Conservation (phyloP, 2,888 invertebrate species). For the Brassicogethes aeneus region DNA sequence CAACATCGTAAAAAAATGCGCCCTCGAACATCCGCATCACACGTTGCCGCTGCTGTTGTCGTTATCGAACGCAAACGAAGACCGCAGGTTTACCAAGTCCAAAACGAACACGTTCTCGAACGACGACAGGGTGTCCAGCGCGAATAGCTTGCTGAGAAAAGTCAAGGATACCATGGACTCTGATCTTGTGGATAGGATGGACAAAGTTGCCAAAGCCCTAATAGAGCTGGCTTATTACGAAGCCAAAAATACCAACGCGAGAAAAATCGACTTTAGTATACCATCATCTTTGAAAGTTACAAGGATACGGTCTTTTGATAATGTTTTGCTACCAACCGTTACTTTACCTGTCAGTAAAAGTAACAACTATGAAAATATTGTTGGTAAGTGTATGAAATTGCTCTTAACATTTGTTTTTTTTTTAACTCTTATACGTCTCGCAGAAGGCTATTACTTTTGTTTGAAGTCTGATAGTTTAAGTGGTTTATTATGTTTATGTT, state of each 20-base stretch:
- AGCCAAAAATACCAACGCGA: too few species aligned
- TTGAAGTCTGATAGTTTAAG: too few species aligned
- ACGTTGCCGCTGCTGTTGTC: conserved; percentile 61
- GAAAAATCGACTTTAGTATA: conserved; percentile 34
- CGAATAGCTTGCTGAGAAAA: conserved; percentile 44
- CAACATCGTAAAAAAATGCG: conserved; percentile 51
- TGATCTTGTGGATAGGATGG: conserved; percentile 52
- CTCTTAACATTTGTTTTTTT: too few species aligned
- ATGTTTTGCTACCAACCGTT: conserved; percentile 62
- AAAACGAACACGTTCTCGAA: conserved; percentile 25
- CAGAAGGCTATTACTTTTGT: too few species aligned
- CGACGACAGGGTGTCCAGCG: conserved; percentile 49
- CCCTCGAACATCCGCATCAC: conserved; percentile 81
- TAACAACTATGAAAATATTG: conserved; percentile 53
- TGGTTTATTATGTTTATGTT: too few species aligned
- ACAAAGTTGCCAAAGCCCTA: conserved; percentile 51
- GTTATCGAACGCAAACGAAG: conserved; percentile 62
- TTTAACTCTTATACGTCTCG: too few species aligned
- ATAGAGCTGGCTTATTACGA: conserved; percentile 49
- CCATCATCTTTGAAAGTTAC: conserved; percentile 47
- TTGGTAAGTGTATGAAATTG: conserved; percentile 46
- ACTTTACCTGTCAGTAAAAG: conserved; percentile 53
- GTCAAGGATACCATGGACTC: conserved; percentile 32
- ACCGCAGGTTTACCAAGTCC: conserved; percentile 37
- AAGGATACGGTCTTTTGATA: conserved; percentile 50